phyloP scores from a whole-genome alignment of 2,797 vertebrate genomes.

The Syndactyla subalaris region DNA sequence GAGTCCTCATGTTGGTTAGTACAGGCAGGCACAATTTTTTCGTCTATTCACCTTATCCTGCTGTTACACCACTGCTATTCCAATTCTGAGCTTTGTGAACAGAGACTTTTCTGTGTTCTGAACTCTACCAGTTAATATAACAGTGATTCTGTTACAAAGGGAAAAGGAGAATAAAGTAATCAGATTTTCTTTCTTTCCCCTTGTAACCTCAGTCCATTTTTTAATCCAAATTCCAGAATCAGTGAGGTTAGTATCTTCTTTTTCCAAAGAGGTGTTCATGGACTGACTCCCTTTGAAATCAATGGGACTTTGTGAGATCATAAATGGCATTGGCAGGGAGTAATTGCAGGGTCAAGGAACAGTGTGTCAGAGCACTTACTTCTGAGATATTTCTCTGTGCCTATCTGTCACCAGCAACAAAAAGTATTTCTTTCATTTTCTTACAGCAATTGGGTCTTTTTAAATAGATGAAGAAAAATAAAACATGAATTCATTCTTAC shows the following conservation, averaged over 20 bases:
- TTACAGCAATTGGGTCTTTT: slow-evolving; percentile 45
- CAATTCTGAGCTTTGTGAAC: not conserved
- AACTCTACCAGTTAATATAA: not conserved
- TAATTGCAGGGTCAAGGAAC: slow-evolving; percentile 46
- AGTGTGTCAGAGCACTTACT: not conserved
- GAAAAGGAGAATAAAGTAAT: slow-evolving; percentile 19
- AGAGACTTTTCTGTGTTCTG: not conserved
- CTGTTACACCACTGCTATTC: not conserved
- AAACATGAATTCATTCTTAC: slow-evolving; percentile 76
- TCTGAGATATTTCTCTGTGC: slow-evolving; percentile 22
- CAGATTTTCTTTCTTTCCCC: not conserved
- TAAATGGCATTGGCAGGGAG: not conserved
- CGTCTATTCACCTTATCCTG: not conserved
- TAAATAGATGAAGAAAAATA: slow-evolving; percentile 73
- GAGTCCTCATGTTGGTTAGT: not conserved
- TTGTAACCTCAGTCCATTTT: not conserved
- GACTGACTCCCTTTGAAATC: slow-evolving; percentile 13
- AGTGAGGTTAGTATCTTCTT: not conserved
- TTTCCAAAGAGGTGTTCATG: not conserved
- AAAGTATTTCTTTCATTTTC: slow-evolving; percentile 42
- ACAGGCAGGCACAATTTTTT: not conserved
- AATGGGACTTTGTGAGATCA: not conserved
- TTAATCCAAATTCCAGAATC: slow-evolving; percentile 5
- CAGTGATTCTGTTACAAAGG: not conserved
- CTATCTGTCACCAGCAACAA: slow-evolving; percentile 17